phyloP scores from a whole-genome alignment of 2,113 vertebrate genomes.

The Bostrychus sinensis region DNA sequence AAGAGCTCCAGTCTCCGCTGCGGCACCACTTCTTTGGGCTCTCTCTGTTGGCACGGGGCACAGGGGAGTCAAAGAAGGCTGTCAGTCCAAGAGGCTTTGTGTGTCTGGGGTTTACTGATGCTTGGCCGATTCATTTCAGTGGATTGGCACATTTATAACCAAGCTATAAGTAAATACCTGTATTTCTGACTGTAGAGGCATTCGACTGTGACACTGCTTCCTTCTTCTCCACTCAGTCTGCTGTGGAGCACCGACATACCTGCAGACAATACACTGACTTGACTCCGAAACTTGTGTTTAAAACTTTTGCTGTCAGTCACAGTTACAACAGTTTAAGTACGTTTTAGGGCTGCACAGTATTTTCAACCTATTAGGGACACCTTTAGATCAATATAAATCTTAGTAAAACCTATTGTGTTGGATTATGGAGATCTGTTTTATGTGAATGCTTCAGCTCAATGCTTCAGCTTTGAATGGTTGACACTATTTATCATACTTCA shows the following conservation, averaged over 20 bases:
- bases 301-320: constrained; percentile 5
- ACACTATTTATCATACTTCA: no score
- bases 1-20: constrained; percentile 70
- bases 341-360: no score
- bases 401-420: no score
- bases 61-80: constrained; percentile 27
- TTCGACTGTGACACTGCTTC: constrained; percentile 57
- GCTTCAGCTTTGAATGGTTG: no score
- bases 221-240: constrained; percentile 68
- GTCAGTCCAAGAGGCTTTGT: background rate
- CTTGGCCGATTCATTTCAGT: constrained; percentile 1
- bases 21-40: constrained; percentile 79
- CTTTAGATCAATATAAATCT: no score
- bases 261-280: constrained; percentile 35
- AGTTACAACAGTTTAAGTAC: no score
- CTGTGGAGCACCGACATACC: constrained; percentile 61
- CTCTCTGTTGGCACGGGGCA: constrained; percentile 58
- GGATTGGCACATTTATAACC: background rate
- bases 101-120: constrained; percentile 6
- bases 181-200: constrained; percentile 76
- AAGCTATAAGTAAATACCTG: constrained; percentile 59
- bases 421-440: no score
- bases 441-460: no score
- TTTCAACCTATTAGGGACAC: no score
- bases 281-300: background rate